Evolutionary conservation across 92 coral and sea anemone species (phyloP).

Genomic region (Phymanthus crucifer): DNA sequence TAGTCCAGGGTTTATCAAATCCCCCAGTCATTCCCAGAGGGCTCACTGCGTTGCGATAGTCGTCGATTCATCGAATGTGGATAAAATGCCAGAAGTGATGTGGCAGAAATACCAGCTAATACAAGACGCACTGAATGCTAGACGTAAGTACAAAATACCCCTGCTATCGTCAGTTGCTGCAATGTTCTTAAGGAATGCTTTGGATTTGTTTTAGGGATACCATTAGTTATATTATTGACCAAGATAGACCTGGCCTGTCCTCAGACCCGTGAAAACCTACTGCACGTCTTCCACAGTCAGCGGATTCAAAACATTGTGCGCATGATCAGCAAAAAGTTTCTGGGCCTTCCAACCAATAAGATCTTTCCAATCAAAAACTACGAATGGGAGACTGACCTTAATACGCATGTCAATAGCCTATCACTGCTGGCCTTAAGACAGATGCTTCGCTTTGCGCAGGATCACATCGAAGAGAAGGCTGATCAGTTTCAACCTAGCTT

Average conservation of each 20-base stretch:
- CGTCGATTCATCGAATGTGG: conserved; percentile 48
- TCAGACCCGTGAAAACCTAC: conserved; percentile 35
- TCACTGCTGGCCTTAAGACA: conserved; percentile 42
- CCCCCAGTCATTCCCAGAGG: conserved; percentile 42
- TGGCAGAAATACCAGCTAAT: conserved; percentile 45
- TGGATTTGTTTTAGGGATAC: conserved; percentile 28
- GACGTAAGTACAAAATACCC: conserved; percentile 30
- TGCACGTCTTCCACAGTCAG: conserved; percentile 39
- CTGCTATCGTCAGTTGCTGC: too few species aligned
- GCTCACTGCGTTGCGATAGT: conserved; percentile 58
- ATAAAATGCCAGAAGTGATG: conserved; percentile 20
- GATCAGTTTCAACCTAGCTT: conserved; percentile 28
- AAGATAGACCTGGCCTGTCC: conserved; percentile 57
- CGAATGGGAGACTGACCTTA: conserved; percentile 51
- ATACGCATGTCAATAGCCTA: conserved; percentile 33
- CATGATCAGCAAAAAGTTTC: conserved; percentile 32
- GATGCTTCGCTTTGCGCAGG: conserved; percentile 54
- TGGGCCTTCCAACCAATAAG: conserved; percentile 50
- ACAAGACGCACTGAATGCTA: conserved; percentile 49
- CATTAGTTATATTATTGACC: conserved; percentile 46
- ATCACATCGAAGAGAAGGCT: conserved; percentile 37
- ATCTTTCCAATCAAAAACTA: conserved; percentile 62
- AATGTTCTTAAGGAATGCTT: too few species aligned
- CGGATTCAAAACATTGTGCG: conserved; percentile 32
- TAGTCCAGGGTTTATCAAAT: conserved; percentile 27